Base-by-base conservation (phyloP, 1,140 invertebrate species). In the Lineus longissimus region DNA sequence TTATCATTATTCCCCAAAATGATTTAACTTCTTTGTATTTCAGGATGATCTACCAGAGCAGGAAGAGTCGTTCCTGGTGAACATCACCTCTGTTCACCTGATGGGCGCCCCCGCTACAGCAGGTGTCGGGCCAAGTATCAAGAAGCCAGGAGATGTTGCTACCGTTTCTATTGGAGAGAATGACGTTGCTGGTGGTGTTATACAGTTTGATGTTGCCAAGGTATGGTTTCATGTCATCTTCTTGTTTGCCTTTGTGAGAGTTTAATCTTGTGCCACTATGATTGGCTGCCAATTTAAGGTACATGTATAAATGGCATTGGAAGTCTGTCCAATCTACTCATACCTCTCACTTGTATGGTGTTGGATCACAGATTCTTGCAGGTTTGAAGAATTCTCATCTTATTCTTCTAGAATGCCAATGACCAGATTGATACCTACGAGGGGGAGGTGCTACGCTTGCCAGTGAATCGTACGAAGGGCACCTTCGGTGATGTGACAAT, bases 151-250 rank as follows among this genome's bases (percentile, higher is more conserved):
- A 23, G 71, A 72, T 47, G 63, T 76, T 9, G 61, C 71, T 11
- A 56, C 64, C 19, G 63, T 79, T 13, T 74, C 69, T 13, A 79
- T 81, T 9, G 43, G 59, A 27, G 77, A 78, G 64, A 79, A 81
- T 71, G 78, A 79, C 60, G 72, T 77, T 59, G 73, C 78, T n/a
- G 66, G 72, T 36, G 79, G 79, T 11, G 63, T 75, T 43, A 70
- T 81, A 0, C 70, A 79, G 67, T 77, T 81, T 63, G 66, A 77
- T 70, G 77, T 77, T 13, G 70, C 64, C 22, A 76, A 69, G 40
- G 79, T 80, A 62, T 69, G 76, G 71, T 23, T n/a, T 13, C n/a
- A n/a, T 15, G 33, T 36, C 33, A 4, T 36, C 33, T 36, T 36
- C 15, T 7, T 36, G 33, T 36, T 15, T 36, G 15, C 23, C 25